phyloP scores from a whole-genome alignment of 2,113 vertebrate species.

The Chunga burmeisteri region DNA sequence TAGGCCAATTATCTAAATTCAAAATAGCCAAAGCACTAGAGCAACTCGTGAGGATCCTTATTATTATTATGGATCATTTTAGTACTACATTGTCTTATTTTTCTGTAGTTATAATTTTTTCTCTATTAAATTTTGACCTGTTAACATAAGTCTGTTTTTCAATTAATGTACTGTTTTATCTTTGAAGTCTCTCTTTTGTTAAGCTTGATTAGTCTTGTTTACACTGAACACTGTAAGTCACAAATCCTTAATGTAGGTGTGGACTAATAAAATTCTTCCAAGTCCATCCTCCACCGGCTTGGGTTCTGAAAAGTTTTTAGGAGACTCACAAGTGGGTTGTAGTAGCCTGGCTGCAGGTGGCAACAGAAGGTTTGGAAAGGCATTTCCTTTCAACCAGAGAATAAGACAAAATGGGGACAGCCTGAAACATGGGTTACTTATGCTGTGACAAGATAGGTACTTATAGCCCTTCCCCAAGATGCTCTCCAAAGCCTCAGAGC shows the following conservation, averaged over 20 bases:
- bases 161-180: not conserved
- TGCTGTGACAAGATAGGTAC: not conserved
- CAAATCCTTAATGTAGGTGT: not conserved
- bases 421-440: not conserved
- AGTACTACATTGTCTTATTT: not conserved
- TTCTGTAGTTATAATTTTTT: not conserved
- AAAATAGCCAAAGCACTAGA: not conserved
- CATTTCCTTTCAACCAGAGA: not conserved
- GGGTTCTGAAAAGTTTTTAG: not conserved
- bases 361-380: not conserved
- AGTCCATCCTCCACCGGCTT: not conserved
- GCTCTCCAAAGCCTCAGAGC: not conserved
- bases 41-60: not conserved
- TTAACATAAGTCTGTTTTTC: not conserved
- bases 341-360: not conserved
- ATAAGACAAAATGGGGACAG: not conserved
- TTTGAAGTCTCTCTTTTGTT: not conserved
- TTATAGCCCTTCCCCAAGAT: not conserved
- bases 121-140: not conserved
- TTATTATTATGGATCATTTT: not conserved
- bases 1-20: not conserved
- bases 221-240: not conserved
- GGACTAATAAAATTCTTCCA: not conserved
- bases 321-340: not conserved
- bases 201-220: not conserved